Conservation (phyloP, 2,113 vertebrate species). For the Xenopus borealis region DNA sequence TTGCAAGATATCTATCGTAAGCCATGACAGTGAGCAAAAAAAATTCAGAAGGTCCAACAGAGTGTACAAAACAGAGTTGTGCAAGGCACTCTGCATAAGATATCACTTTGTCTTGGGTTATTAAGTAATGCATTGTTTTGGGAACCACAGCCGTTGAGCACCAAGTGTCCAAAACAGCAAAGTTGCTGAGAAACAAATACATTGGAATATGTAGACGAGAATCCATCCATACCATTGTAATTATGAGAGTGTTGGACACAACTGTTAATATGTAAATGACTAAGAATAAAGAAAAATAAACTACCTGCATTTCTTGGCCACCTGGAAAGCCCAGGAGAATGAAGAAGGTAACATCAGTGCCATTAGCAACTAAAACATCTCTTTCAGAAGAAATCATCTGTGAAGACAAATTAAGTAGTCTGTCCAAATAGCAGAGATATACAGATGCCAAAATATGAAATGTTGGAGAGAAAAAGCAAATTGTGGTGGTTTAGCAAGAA, state of each 20-base stretch:
- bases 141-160: conserved; percentile 41
- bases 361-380: background rate
- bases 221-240: conserved; percentile 16
- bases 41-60: conserved; percentile 38
- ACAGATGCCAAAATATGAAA: too few species aligned
- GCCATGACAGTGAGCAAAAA: conserved; percentile 50
- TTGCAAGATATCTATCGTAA: conserved; percentile 47
- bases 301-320: conserved; percentile 9
- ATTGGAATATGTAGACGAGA: conserved; percentile 40
- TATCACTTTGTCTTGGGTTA: conserved; percentile 34
- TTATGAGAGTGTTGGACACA: conserved; percentile 43
- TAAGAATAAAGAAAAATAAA: conserved; percentile 35
- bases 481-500: too few species aligned
- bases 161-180: conserved; percentile 49
- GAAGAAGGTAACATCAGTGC: conserved; percentile 26
- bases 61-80: conserved; percentile 49
- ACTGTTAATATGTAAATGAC: conserved; percentile 40
- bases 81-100: conserved; percentile 39
- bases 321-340: conserved; percentile 45
- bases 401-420: background rate
- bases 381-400: conserved; percentile 15
- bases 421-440: background rate
- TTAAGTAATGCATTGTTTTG: conserved; percentile 44
- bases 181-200: conserved; percentile 50
- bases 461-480: too few species aligned